These are phyloP conservation scores for Myanophis thanlyinensis DNA, from an alignment of 2,113 vertebrate genomes.

Conservation along the genomic window DNA sequence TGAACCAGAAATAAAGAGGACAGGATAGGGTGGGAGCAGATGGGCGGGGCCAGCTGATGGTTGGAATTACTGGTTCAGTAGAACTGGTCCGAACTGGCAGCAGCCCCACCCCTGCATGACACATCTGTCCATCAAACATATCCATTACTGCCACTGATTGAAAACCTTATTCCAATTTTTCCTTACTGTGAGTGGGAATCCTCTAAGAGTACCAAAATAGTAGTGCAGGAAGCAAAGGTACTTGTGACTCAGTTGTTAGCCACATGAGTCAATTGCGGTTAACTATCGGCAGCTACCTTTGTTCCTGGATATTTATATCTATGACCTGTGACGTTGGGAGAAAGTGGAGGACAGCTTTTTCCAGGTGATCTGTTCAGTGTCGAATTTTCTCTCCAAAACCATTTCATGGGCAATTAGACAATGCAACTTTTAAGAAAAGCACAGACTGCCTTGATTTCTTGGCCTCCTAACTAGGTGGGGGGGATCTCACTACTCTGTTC, in stretches of 20 bases:
- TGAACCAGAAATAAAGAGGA: too few species aligned
- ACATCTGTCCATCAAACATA: neutral
- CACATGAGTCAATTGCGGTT: conserved; percentile 27
- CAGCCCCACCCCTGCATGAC: too few species aligned
- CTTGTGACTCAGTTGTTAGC: conserved; percentile 48
- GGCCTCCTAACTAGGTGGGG: neutral
- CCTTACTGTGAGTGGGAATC: neutral
- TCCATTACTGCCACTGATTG: neutral
- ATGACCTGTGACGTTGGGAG: neutral
- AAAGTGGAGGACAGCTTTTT: conserved; percentile 7
- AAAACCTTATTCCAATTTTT: neutral
- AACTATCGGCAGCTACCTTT: neutral
- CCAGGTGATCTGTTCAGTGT: conserved; percentile 40
- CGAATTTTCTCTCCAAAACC: conserved; percentile 2
- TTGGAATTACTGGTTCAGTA: too few species aligned
- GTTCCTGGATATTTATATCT: neutral
- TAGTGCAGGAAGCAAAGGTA: conserved; percentile 35
- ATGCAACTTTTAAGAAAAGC: conserved; percentile 41
- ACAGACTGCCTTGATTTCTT: conserved; percentile 8
- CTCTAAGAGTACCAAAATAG: neutral
- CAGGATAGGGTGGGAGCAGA: too few species aligned
- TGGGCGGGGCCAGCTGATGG: too few species aligned
- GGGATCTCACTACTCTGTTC: neutral
- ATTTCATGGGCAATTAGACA: neutral
- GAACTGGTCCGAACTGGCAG: too few species aligned